phyloP scores from a whole-genome alignment of 2,797 vertebrate species.

The Salarias fasciatus region DNA sequence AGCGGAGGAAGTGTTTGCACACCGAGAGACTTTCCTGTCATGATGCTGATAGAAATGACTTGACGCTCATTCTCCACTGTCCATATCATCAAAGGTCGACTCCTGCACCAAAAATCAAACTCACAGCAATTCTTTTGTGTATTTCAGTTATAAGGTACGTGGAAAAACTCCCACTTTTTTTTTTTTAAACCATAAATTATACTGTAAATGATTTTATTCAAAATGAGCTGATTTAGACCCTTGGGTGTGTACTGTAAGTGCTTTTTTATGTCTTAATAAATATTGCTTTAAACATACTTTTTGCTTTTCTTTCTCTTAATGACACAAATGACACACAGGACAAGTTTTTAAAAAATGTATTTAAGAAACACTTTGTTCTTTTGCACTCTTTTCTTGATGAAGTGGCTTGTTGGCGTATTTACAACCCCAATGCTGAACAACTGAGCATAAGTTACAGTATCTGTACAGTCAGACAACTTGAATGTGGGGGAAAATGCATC shows the following conservation, averaged over 20 bases:
- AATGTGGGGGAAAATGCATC: not conserved
- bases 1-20: constrained; percentile 45
- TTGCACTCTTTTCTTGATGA: not conserved
- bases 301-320: constrained; percentile 6
- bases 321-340: constrained; percentile 8
- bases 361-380: constrained; percentile 22
- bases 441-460: constrained; percentile 5
- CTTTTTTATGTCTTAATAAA: constrained; percentile 80
- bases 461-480: constrained; percentile 13
- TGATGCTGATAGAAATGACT: not conserved
- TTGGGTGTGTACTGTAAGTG: constrained; percentile 63
- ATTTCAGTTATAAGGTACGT: constrained; percentile 23
- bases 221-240: constrained; percentile 55
- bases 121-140: constrained; percentile 8
- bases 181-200: constrained; percentile 46
- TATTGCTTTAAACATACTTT: constrained; percentile 61
- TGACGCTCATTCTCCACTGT: constrained; percentile 5
- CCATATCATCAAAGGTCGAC: constrained; percentile 9
- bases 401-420: constrained; percentile 12
- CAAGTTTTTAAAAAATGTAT: constrained; percentile 33
- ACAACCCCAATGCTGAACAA: constrained; percentile 8
- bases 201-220: constrained; percentile 58
- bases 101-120: constrained; percentile 34
- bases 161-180: constrained; percentile 21
- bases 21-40: too few relatives aligned